Evolutionary conservation across 2,888 invertebrate species (phyloP).

Genomic region (Liposcelis brunnea): DNA sequence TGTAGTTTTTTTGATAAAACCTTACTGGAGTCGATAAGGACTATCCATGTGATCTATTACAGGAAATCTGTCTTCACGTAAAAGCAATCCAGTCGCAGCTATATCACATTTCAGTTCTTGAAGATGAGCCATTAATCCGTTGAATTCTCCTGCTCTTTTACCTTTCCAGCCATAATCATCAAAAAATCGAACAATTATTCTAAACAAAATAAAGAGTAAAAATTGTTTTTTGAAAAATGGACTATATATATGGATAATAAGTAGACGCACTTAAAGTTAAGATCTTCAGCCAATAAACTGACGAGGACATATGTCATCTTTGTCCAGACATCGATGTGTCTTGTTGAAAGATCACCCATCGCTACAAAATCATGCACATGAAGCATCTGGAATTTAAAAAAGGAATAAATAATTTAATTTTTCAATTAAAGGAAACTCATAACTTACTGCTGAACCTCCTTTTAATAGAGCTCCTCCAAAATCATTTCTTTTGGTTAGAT

Average conservation of each 20-base stretch:
- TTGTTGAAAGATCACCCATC: not conserved
- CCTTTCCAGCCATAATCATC: slow-evolving; percentile 33
- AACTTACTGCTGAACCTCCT: slow-evolving; percentile 1
- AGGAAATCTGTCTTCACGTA: slow-evolving; percentile 36
- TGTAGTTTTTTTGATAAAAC: not conserved
- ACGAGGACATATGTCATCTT: not conserved
- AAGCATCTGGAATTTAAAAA: not conserved
- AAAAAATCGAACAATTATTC: slow-evolving; percentile 26
- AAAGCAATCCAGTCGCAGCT: slow-evolving; percentile 34
- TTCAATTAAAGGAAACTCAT: too few species aligned
- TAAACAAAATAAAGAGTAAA: slow-evolving; percentile 15
- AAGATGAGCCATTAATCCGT: slow-evolving; percentile 36
- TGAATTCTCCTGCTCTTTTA: slow-evolving; percentile 34
- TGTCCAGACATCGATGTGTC: slow-evolving; percentile 1
- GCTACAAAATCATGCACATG: not conserved
- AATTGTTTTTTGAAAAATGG: too few species aligned
- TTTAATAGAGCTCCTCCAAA: not conserved
- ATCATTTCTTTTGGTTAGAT: not conserved
- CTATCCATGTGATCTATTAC: slow-evolving; percentile 36
- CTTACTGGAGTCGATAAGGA: slow-evolving; percentile 29
- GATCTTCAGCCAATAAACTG: slow-evolving; percentile 22
- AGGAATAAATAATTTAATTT: too few species aligned
- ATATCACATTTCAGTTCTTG: slow-evolving; percentile 36
- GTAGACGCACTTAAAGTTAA: too few species aligned
- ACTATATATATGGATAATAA: too few species aligned